phyloP scores from a whole-genome alignment of 1,140 invertebrate species.

The Drosophila kanapiae region DNA sequence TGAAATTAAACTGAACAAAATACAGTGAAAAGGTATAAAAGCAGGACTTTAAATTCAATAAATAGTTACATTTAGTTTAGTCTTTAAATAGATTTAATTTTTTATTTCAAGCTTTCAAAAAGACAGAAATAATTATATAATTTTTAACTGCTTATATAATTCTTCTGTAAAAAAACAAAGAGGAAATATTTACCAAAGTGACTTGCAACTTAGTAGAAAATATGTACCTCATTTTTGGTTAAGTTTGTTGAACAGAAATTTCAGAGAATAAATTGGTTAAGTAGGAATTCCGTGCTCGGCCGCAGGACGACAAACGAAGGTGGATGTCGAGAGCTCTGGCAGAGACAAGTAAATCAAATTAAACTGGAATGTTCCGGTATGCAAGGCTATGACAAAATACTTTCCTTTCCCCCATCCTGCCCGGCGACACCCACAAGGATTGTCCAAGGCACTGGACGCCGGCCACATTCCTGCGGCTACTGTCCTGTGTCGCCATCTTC shows the following conservation, averaged over 20 bases:
- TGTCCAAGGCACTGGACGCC: background rate
- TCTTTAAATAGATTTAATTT: no score
- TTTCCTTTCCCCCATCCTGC: background rate
- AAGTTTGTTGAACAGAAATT: background rate
- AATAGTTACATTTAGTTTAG: no score
- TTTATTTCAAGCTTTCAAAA: no score
- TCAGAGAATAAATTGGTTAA: background rate
- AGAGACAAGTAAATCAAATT: slow-evolving; percentile 45
- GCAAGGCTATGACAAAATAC: slow-evolving; percentile 32
- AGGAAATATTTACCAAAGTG: background rate
- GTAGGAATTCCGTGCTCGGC: slow-evolving; percentile 5
- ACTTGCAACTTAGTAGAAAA: background rate
- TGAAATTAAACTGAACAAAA: background rate
- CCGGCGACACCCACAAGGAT: background rate
- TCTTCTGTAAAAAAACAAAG: no score
- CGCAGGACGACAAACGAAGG: slow-evolving; percentile 26
- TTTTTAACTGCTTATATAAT: no score
- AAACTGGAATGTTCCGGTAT: slow-evolving; percentile 28
- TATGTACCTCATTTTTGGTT: background rate
- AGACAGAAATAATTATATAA: no score
- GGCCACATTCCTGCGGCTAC: slow-evolving; percentile 28
- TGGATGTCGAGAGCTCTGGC: slow-evolving; percentile 8
- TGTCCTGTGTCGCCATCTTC: background rate
- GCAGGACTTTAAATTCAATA: background rate
- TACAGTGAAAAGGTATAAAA: background rate